These are phyloP conservation scores for Nephrotoma appendiculata DNA, from an alignment of 2,888 invertebrate genomes.

Conservation along the genomic window DNA sequence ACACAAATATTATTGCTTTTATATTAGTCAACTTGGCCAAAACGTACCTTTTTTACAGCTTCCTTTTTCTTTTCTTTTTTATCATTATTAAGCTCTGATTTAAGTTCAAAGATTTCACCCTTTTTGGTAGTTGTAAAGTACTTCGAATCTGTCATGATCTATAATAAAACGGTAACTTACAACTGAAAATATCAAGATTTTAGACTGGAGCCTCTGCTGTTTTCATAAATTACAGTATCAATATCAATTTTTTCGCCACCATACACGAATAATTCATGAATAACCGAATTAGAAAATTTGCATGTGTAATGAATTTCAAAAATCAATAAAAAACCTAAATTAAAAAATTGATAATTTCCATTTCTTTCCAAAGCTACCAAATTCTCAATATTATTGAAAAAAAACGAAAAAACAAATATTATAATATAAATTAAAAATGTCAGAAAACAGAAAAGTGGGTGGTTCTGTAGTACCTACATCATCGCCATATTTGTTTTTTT, in stretches of 20 bases:
- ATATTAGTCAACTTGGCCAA: not conserved
- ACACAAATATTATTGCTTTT: not conserved
- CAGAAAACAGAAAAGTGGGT: not conserved
- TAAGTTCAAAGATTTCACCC: constrained; percentile 98
- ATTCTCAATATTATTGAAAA: not conserved
- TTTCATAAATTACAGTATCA: too few relatives aligned
- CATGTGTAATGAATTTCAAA: too few relatives aligned
- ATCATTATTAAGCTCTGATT: constrained; percentile 97
- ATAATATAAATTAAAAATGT: not conserved
- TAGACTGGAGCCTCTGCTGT: too few relatives aligned
- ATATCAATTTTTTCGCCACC: too few relatives aligned
- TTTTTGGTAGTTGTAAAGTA: constrained; percentile 99
- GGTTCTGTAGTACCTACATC: not conserved
- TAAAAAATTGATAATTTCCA: too few relatives aligned
- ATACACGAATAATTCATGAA: too few relatives aligned
- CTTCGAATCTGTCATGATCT: constrained; percentile 94
- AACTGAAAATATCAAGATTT: not conserved
- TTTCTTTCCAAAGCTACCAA: too few relatives aligned
- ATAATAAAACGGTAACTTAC: not conserved
- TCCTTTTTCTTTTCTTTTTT: constrained; percentile 99
- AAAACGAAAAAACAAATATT: not conserved
- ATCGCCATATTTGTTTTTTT: not conserved
- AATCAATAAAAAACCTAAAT: too few relatives aligned
- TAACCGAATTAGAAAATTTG: too few relatives aligned
- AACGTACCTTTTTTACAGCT: constrained; percentile 92